Conservation (phyloP, 2,113 vertebrate genomes). For the Argyrosomus japonicus region DNA sequence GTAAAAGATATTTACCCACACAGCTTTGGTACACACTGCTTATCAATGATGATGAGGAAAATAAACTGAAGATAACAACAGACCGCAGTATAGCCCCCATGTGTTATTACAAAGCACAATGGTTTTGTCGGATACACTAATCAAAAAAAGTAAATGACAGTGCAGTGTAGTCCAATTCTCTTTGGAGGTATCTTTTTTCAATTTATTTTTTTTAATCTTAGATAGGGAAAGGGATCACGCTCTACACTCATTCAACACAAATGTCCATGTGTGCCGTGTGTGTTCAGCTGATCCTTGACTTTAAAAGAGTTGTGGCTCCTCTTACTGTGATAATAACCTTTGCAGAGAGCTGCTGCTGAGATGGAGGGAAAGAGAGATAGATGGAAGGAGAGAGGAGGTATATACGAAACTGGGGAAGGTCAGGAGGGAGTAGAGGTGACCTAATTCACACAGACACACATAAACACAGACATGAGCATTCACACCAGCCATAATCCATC, state of each 20-base stretch:
- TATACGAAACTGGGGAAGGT: constrained; percentile 68
- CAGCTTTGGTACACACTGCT: constrained; percentile 9
- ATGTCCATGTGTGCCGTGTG: neutral
- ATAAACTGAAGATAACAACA: constrained; percentile 16
- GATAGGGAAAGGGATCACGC: neutral
- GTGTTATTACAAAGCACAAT: neutral
- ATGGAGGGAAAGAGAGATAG: constrained; percentile 17
- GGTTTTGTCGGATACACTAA: constrained; percentile 8
- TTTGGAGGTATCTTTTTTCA: constrained; percentile 16
- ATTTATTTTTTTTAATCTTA: constrained; percentile 9
- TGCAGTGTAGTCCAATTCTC: neutral
- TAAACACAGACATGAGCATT: constrained; percentile 7
- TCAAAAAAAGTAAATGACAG: constrained; percentile 21
- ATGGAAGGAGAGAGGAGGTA: constrained; percentile 43
- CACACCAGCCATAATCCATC: constrained; percentile 60
- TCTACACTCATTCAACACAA: neutral
- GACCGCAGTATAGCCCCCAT: neutral
- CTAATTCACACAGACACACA: constrained; percentile 62
- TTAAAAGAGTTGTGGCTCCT: constrained; percentile 22
- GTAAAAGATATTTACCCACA: neutral
- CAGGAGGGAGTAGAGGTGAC: constrained; percentile 73
- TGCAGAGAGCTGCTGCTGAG: constrained; percentile 36
- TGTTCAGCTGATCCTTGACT: constrained; percentile 10
- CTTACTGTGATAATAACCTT: constrained; percentile 53
- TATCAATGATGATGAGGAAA: constrained; percentile 19